Evolutionary conservation across 2,797 vertebrate genomes (phyloP), one percentile per base, ranked within the genome.

Genomic region (Alcedo quadribrachys): DNA sequence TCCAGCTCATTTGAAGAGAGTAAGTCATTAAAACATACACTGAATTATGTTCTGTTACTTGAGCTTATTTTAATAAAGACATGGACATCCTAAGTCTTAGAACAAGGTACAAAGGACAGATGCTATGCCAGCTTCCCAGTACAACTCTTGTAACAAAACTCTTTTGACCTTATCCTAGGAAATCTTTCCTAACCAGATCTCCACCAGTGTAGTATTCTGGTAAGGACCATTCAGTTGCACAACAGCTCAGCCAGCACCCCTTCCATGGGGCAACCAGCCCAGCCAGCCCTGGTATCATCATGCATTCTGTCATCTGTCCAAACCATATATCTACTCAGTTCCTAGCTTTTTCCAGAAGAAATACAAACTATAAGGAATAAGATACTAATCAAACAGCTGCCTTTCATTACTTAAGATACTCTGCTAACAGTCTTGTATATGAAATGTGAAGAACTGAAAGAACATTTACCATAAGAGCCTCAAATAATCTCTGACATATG

Each of bases 371-470:
- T 30, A 28, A 79, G 27, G 69, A 87, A 42, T 15, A 60, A 45
- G 43, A 22, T 27, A 48, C 45, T 53, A 70, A 78, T 18, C 43
- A 81, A 71, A 50, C 62, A 33, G 76, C 35, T 89, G 61, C 46
- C 53, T 69, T 81, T 67, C 87, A 87, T 90, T 57, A 67, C 42
- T 86, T 88, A 70, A 20, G 43, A 13, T 85, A 77, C 82, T 85
- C 78, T 45, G 54, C 62, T 92, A 83, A 75, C 15, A 58, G 20
- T 14, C 30, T 45, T 65, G 14, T 20, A 58, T 40, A 24, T 55
- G 16, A 68, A 67, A 74, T 1, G 11, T 35, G 27, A 81, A 53
- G 63, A 86, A 79, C 91, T 89, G 63, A 71, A 89, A 70, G 48
- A 66, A 37, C 12, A 32, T 35, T 40, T 71, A 63, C 67, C 2